Base-by-base conservation (phyloP, 2,797 vertebrate genomes). In the Poecile montanus region DNA sequence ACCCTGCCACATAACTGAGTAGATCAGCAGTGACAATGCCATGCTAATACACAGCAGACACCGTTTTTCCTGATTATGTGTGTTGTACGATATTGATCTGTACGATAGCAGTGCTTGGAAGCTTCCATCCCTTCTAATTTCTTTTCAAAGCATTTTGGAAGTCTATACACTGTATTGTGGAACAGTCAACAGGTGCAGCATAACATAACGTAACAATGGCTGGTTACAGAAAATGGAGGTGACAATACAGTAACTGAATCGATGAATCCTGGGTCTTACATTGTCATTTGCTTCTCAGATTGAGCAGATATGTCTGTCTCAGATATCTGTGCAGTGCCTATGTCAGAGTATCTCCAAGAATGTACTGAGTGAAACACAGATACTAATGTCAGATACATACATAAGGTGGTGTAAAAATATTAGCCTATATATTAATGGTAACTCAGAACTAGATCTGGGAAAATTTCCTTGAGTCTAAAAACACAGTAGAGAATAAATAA, bases 291-390 rank as follows among this genome's bases (percentile, higher is more conserved):
- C 70, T 97, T 91, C 98, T 98, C 97, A 97, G 85, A 95, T 82
- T 95, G 78, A 94, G 87, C 88, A 88, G 95, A 93, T 94, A 5
- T 17, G 60, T 88, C 89, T 88, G 96, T 96, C 95, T 97, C 91
- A 96, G 94, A 97, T 78, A 85, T 47, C 94, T 68, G 87, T 92
- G 93, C 92, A 88, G 78, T 92, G 89, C 91, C 73, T 95, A 36
- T 89, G 97, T 83, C 34, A 68, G 75, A 96, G 32, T 65, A 84
- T 91, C 97, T 98, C 94, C 98, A 98, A 92, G 95, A 96, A 90
- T 83, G 93, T 97, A 98, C 96, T 98, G 94, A 98, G 95, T 94
- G 27, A 74, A 67, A 57, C 92, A 61, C 94, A 82, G 86, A 86
- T 93, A 94, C 85, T 96, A 93, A 97, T 95, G 67, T 92, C 92